Evolutionary conservation across 2,797 vertebrate genomes (phyloP).

Genomic region (Lophotriccus pileatus): DNA sequence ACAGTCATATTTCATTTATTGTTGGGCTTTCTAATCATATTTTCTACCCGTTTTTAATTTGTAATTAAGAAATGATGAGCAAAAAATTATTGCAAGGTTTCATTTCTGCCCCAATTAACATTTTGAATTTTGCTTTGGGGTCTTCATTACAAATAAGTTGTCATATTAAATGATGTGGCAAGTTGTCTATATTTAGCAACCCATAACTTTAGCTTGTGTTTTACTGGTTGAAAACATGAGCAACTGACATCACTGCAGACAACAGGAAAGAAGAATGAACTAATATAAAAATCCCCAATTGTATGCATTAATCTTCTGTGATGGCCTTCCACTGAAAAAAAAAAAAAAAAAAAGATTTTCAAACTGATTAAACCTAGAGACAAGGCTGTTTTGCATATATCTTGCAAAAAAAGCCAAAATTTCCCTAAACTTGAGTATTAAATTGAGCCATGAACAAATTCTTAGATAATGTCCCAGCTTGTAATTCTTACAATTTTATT

Average conservation of each 20-base stretch:
- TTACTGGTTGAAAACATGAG: conserved; percentile 29
- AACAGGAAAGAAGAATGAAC: conserved; percentile 23
- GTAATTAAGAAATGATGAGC: conserved; percentile 33
- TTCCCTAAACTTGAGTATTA: not conserved
- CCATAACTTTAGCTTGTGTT: conserved; percentile 49
- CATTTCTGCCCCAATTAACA: conserved; percentile 59
- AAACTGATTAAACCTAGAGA: not conserved
- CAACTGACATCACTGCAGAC: not conserved
- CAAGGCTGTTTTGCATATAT: not conserved
- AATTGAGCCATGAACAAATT: not conserved
- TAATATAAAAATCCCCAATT: conserved; percentile 6
- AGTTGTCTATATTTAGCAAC: conserved; percentile 47
- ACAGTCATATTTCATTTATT: not conserved
- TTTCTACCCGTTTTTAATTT: not conserved
- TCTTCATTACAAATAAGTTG: conserved; percentile 50
- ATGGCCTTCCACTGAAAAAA: not conserved
- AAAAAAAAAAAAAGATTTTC: not conserved
- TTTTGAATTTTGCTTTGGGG: conserved; percentile 47
- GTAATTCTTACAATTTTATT: not conserved
- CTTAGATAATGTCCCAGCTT: not conserved
- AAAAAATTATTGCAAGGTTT: conserved; percentile 39
- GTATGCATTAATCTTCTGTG: conserved; percentile 1
- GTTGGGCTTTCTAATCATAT: not conserved
- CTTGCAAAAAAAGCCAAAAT: not conserved
- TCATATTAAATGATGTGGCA: conserved; percentile 46